Percentiles rank a stretch among this genome's conserved stretches.
These are phyloP conservation scores for Thamnophis elegans DNA, from an alignment of 2,797 vertebrate species.

Conservation along the genomic window DNA sequence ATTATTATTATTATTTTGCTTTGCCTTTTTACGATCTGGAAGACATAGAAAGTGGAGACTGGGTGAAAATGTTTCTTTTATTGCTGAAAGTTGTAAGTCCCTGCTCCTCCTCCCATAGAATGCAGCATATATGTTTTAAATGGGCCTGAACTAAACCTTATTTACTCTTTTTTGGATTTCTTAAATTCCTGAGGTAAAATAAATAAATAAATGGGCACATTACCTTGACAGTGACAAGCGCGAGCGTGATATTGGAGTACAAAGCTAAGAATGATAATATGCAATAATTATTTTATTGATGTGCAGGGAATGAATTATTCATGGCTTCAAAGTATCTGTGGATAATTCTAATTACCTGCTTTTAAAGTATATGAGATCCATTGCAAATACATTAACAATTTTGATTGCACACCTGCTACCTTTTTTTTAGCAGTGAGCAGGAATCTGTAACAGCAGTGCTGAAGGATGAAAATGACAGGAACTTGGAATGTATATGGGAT, in stretches of 20 bases:
- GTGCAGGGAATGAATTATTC: conserved; percentile 77
- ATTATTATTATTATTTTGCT: background rate
- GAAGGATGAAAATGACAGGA: conserved; percentile 31
- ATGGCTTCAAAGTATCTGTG: conserved; percentile 73
- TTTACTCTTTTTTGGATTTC: conserved; percentile 32
- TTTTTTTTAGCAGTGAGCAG: conserved; percentile 36
- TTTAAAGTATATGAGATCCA: conserved; percentile 73
- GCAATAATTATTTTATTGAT: conserved; percentile 78
- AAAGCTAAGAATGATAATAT: conserved; percentile 77
- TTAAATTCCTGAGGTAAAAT: conserved; percentile 65
- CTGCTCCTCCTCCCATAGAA: conserved; percentile 13
- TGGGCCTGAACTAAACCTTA: conserved; percentile 37
- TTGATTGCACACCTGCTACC: conserved; percentile 73
- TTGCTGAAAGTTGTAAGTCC: conserved; percentile 9
- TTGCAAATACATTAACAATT: conserved; percentile 72
- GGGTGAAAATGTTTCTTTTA: background rate
- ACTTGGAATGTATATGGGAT: background rate
- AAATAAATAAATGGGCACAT: conserved; percentile 59
- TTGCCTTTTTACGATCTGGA: background rate
- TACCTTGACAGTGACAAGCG: conserved; percentile 63
- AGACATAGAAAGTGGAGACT: background rate
- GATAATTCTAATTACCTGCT: conserved; percentile 77
- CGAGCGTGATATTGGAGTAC: conserved; percentile 71
- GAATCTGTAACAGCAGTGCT: conserved; percentile 33
- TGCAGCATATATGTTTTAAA: conserved; percentile 32